A percentile compares a stretch with the other conserved stretches of the same genome.
These are phyloP conservation scores for Megaustenia siamemsis DNA, from an alignment of 2,888 invertebrate genomes.

Conservation along the genomic window DNA sequence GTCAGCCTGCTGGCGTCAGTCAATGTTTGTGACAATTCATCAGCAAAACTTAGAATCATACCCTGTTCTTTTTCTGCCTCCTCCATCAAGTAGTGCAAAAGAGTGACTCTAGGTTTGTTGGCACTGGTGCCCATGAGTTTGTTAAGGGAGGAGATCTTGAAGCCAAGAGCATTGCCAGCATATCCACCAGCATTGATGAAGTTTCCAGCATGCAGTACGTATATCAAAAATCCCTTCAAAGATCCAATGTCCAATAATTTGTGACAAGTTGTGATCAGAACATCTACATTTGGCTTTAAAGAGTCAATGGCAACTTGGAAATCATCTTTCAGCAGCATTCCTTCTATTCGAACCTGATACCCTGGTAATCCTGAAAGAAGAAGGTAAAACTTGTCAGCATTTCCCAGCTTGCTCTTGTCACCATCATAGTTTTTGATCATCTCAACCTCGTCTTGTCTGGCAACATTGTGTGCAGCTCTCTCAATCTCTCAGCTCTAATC, in stretches of 20 bases:
- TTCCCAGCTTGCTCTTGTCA: constrained; percentile 91
- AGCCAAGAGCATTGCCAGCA: constrained; percentile 97
- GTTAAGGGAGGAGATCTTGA: constrained; percentile 94
- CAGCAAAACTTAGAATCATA: constrained; percentile 79
- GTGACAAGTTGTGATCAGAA: constrained; percentile 93
- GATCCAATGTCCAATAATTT: constrained; percentile 84
- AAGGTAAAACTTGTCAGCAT: constrained; percentile 95
- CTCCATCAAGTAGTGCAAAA: constrained; percentile 96
- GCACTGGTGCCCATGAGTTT: constrained; percentile 96
- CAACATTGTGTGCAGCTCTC: constrained; percentile 93
- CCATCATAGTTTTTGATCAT: constrained; percentile 93
- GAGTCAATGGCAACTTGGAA: constrained; percentile 93
- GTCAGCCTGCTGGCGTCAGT: constrained; percentile 83
- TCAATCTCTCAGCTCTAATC: constrained; percentile 90
- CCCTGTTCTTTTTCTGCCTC: constrained; percentile 79
- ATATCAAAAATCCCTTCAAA: constrained; percentile 92
- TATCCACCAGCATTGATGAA: constrained; percentile 97
- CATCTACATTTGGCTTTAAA: constrained; percentile 92
- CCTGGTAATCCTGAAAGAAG: constrained; percentile 89
- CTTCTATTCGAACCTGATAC: constrained; percentile 88
- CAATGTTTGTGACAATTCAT: constrained; percentile 73
- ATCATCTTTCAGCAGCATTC: constrained; percentile 84
- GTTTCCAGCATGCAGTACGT: constrained; percentile 96
- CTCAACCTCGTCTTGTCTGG: constrained; percentile 95
- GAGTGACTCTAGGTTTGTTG: constrained; percentile 96